Evolutionary conservation across 2,797 vertebrate genomes (phyloP).

Genomic region (Muraenolepis orangiensis): DNA sequence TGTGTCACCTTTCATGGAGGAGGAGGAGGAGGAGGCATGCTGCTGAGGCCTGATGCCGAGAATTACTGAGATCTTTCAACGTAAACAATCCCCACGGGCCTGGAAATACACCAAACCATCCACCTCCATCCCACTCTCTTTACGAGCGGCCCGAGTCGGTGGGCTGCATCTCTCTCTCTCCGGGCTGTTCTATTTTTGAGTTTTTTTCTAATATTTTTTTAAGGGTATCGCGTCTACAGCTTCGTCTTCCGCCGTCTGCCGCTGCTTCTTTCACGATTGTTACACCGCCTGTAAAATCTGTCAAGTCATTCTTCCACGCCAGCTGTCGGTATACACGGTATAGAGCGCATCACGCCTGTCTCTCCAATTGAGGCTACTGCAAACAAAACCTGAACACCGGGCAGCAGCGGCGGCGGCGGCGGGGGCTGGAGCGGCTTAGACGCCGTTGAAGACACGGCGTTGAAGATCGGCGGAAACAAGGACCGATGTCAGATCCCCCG

Average conservation of each 20-base stretch:
- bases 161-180: not conserved
- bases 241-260: too few species aligned
- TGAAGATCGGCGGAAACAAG: too few species aligned
- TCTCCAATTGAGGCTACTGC: not conserved
- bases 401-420: too few species aligned
- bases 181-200: not conserved
- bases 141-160: not conserved
- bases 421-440: too few species aligned
- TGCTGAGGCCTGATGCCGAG: not conserved
- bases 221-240: too few species aligned
- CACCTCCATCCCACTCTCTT: not conserved
- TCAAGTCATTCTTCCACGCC: not conserved
- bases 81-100: not conserved
- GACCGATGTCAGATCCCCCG: too few species aligned
- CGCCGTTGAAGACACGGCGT: too few species aligned
- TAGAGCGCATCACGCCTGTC: not conserved
- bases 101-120: too few species aligned
- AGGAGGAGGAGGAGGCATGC: too few species aligned
- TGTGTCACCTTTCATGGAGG: not conserved
- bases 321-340: not conserved
- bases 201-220: not conserved
- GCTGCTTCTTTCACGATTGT: not conserved
- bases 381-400: not conserved
- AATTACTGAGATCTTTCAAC: not conserved
- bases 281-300: not conserved